phyloP scores from a whole-genome alignment of 2,888 invertebrate species.

The Elmis aenea region DNA sequence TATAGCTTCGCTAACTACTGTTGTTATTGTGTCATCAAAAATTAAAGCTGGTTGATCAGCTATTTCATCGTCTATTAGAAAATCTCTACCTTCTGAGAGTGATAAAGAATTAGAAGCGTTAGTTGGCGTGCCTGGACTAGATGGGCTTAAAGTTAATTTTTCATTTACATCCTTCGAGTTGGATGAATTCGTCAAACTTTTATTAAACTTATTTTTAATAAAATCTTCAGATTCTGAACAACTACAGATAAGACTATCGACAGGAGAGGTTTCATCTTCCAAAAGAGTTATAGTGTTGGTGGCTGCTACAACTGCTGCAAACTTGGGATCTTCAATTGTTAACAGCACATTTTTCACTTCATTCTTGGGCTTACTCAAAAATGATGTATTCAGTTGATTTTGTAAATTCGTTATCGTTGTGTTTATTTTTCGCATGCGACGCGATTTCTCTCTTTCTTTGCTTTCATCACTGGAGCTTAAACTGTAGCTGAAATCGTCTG shows the following conservation, averaged over 20 bases:
- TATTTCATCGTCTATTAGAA: conserved; percentile 83
- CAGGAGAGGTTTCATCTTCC: conserved; percentile 80
- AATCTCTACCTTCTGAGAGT: conserved; percentile 76
- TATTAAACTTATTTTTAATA: conserved; percentile 32
- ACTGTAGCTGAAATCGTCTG: conserved; percentile 54
- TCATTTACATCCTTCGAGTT: conserved; percentile 51
- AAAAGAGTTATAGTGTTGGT: conserved; percentile 63
- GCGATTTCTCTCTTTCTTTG: conserved; percentile 34
- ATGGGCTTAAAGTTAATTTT: conserved; percentile 45
- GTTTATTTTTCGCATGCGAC: conserved; percentile 3
- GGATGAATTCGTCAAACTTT: conserved; percentile 34
- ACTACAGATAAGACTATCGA: conserved; percentile 70
- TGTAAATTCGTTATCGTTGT: conserved; percentile 28
- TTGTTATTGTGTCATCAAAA: conserved; percentile 59
- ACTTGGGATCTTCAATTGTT: conserved; percentile 68
- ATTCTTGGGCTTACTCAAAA: conserved; percentile 26
- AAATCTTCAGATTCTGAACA: conserved; percentile 59
- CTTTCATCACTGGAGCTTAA: conserved; percentile 53
- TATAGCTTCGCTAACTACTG: conserved; percentile 25
- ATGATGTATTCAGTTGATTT: conserved; percentile 29
- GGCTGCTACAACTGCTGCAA: conserved; percentile 67
- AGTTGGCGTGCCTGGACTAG: conserved; percentile 73
- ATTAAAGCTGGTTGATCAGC: conserved; percentile 83
- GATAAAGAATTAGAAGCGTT: conserved; percentile 72
- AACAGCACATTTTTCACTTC: conserved; percentile 52